These are phyloP conservation scores for Cryptomyrus ogoouensis DNA, from an alignment of 2,113 vertebrate species.

Conservation along the genomic window DNA sequence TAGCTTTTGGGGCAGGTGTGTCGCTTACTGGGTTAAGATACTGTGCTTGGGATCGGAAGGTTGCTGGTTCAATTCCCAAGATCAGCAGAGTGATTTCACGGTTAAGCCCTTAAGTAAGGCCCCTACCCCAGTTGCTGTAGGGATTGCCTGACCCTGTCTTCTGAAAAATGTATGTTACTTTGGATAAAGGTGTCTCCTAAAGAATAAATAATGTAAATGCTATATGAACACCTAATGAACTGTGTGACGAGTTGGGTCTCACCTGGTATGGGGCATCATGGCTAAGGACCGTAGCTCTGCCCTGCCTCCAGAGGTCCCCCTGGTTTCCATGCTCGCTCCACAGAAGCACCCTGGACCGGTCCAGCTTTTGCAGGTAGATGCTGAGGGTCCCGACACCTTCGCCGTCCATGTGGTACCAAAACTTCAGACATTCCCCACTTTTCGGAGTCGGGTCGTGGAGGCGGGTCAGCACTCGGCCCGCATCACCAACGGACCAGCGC, in stretches of 20 bases:
- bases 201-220: background rate
- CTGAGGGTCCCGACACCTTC: slow-evolving; percentile 46
- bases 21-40: background rate
- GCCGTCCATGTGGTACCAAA: slow-evolving; percentile 67
- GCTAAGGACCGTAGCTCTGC: slow-evolving; percentile 49
- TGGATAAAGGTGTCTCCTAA: background rate
- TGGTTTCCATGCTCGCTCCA: slow-evolving; percentile 55
- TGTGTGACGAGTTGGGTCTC: background rate
- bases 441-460: slow-evolving; percentile 44
- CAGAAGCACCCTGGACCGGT: background rate
- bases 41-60: background rate
- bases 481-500: slow-evolving; percentile 41
- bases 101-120: background rate
- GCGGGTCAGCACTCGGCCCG: slow-evolving; percentile 36
- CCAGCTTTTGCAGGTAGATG: slow-evolving; percentile 42
- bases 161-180: background rate
- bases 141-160: background rate
- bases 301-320: slow-evolving; percentile 58
- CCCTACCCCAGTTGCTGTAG: background rate
- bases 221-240: background rate
- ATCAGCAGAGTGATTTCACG: background rate
- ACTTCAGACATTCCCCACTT: slow-evolving; percentile 57
- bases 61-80: background rate
- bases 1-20: background rate
- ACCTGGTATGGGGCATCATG: slow-evolving; percentile 50